Evolutionary conservation across 2,888 invertebrate genomes (phyloP).

Genomic region (Lycia hirtaria): DNA sequence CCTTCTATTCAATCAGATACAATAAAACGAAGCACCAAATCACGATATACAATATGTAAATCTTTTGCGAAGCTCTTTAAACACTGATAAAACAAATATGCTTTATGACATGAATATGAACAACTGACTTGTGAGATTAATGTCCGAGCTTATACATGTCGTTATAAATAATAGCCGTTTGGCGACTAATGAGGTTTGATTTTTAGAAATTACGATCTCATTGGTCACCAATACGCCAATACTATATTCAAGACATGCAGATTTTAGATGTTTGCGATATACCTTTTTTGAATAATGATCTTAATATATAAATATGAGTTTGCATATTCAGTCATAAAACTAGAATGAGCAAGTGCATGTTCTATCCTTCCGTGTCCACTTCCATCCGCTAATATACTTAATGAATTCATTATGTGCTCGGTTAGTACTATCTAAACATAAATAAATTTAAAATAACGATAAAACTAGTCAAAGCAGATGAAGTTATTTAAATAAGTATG

Average conservation of each 20-base stretch:
- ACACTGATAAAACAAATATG: slow-evolving; percentile 56
- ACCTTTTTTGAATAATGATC: too few relatives aligned
- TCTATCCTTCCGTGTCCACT: slow-evolving; percentile 30
- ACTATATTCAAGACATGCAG: too few relatives aligned
- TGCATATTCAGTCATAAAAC: slow-evolving; percentile 9
- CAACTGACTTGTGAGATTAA: neutral
- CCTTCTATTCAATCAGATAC: slow-evolving; percentile 81
- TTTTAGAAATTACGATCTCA: too few relatives aligned
- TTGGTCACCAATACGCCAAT: too few relatives aligned
- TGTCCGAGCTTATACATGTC: too few relatives aligned
- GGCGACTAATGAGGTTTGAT: too few relatives aligned
- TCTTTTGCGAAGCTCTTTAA: slow-evolving; percentile 78
- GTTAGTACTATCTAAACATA: slow-evolving; percentile 70
- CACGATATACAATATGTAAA: slow-evolving; percentile 68
- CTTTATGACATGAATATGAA: slow-evolving; percentile 17
- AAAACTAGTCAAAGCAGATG: slow-evolving; percentile 40
- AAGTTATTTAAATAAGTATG: slow-evolving; percentile 33
- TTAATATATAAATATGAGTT: too few relatives aligned
- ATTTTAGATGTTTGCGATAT: neutral
- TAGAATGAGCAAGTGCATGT: slow-evolving; percentile 34
- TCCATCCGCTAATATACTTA: slow-evolving; percentile 35
- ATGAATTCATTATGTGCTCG: slow-evolving; percentile 48
- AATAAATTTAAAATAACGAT: slow-evolving; percentile 67
- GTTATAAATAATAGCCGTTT: too few relatives aligned
- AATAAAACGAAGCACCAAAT: slow-evolving; percentile 80